Base-by-base conservation (phyloP, 1,140 invertebrate genomes). In the Eulimnadia texana region DNA sequence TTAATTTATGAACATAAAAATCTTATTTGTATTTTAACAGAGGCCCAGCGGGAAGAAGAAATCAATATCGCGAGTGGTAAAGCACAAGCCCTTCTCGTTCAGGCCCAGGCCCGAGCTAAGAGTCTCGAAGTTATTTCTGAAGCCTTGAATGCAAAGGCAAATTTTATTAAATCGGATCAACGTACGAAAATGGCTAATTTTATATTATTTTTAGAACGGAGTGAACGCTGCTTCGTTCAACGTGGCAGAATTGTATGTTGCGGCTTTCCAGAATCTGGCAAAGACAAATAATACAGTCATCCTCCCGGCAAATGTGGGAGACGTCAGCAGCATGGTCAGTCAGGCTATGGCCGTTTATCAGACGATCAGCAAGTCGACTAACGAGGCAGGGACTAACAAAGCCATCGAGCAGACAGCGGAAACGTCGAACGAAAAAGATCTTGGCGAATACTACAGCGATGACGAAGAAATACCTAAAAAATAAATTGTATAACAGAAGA, bases 271-370 rank as follows among this genome's bases (percentile, higher is more conserved):
- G 68, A 87, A 95, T 68, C 72, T 99, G 57, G 95, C 95, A 0
- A 88, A 92, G 73, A 85, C 84, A 29, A 90, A 85, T 66, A 99
- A 98, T 72, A 99, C 95, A 0, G 73, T 99, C 23, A 90, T 99
- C 65, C 72, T 99, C 50, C 94, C 96, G 0, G 80, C 85, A 3
- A 94, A 98, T 75, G 82, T 86, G 10, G 84, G 85, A 9, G 92
- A 99, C 75, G 81, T 95, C 1, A 80, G 86, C 11, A 80, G 77
- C 65, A 77, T 93, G 69, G 90, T 96, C 33, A 79, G 85, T 33
- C 90, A 94, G 82, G 83, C 83, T 3, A 78, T 85, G 78, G 74
- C 80, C 42, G 84, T 84, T 68, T 85, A 84, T 69, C 81, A 82
- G 57, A 79, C 79, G 62, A 76, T 85, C n/a, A 72, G 78, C 67